Conservation (phyloP, 1,140 invertebrate genomes). For the Bombus breviceps region DNA sequence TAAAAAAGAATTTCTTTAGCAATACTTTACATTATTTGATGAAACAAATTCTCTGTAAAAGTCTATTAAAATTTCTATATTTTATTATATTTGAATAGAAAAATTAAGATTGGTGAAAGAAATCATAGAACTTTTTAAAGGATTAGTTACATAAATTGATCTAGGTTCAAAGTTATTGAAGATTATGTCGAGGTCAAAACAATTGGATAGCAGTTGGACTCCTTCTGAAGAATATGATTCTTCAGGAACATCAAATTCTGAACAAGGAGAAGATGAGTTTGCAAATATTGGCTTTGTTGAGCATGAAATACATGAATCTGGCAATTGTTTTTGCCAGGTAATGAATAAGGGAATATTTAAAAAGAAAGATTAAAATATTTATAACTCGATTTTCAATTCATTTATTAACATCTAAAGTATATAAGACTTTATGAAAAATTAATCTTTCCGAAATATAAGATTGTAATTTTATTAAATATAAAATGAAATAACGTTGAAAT, state of each 20-base stretch:
- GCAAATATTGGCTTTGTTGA: conserved; percentile 19
- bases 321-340: conserved; percentile 34
- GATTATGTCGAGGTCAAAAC: conserved; percentile 75
- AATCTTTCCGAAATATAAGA: neutral
- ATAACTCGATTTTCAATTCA: neutral
- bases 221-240: conserved; percentile 77
- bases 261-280: conserved; percentile 51
- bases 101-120: neutral
- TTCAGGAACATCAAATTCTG: conserved; percentile 75
- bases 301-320: conserved; percentile 4
- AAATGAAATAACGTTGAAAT: neutral
- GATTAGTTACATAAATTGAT: conserved; percentile 40
- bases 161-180: conserved; percentile 76
- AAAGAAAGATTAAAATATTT: neutral
- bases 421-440: neutral
- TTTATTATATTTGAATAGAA: neutral
- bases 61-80: neutral
- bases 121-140: conserved; percentile 10
- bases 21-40: neutral
- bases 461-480: neutral
- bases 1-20: neutral
- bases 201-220: conserved; percentile 75
- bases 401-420: neutral
- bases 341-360: neutral
- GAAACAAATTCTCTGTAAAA: neutral